Evolutionary conservation across 35 echinoderm and acorn worm species (phyloP).

Genomic region (Heliocidaris tuberculata): DNA sequence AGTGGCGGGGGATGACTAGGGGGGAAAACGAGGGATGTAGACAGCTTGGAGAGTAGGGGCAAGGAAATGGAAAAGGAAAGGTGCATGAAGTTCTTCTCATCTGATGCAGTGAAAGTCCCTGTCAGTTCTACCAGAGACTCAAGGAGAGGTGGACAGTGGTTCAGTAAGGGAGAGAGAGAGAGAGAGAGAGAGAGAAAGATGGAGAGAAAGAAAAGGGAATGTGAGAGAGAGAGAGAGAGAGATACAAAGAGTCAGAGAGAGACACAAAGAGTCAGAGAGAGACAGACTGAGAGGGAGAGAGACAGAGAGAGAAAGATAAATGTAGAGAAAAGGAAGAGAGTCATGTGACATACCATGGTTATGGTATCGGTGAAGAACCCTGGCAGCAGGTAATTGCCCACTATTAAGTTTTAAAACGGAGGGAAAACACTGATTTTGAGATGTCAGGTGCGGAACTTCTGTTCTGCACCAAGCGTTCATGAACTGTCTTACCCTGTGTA

Average conservation of each 20-base stretch:
- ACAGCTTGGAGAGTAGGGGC: neutral
- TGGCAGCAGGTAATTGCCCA: too few relatives aligned
- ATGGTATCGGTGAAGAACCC: too few relatives aligned
- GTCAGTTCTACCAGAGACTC: neutral
- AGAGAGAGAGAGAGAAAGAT: neutral
- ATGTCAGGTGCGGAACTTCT: too few relatives aligned
- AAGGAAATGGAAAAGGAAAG: neutral
- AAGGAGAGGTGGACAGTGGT: neutral
- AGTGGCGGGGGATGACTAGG: conserved; percentile 15
- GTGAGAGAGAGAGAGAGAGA: neutral
- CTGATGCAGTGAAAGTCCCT: neutral
- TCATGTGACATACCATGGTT: too few relatives aligned
- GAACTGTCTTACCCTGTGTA: too few relatives aligned
- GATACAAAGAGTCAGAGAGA: neutral
- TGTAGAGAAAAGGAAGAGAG: too few relatives aligned
- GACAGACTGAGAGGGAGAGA: neutral
- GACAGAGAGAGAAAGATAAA: too few relatives aligned
- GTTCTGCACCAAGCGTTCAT: too few relatives aligned
- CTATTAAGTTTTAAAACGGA: too few relatives aligned
- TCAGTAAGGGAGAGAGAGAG: neutral
- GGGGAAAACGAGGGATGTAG: conserved; percentile 2
- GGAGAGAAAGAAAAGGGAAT: neutral
- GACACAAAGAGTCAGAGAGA: neutral
- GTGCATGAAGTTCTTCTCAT: neutral
- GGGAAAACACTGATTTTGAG: too few relatives aligned